Conservation (phyloP, 2,797 vertebrate genomes). For the Karalla daura region DNA sequence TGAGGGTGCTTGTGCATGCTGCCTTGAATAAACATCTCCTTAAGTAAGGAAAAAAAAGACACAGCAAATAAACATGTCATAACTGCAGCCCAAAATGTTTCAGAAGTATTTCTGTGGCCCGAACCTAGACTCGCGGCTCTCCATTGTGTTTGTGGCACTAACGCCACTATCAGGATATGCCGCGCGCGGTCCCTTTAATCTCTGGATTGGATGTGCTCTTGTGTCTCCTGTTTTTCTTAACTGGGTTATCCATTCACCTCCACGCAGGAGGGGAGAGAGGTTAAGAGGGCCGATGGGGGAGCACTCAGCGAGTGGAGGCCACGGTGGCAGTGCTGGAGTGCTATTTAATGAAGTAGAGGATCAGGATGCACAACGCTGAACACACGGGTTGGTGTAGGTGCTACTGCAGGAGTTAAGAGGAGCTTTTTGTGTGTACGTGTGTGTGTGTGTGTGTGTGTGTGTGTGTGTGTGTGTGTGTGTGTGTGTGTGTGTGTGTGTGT, state of each 20-base stretch:
- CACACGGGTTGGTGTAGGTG: constrained; percentile 56
- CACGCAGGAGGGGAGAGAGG: constrained; percentile 53
- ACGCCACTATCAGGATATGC: constrained; percentile 34
- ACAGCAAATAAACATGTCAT: constrained; percentile 45
- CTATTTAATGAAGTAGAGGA: constrained; percentile 81
- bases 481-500: constrained; percentile 27
- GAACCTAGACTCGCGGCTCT: constrained; percentile 10
- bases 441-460: constrained; percentile 35
- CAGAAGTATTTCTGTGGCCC: constrained; percentile 37
- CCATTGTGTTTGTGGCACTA: constrained; percentile 18
- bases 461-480: constrained; percentile 41
- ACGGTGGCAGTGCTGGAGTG: constrained; percentile 70
- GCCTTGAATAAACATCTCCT: constrained; percentile 60
- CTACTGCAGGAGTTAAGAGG: constrained; percentile 47
- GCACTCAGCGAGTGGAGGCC: constrained; percentile 77
- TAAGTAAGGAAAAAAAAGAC: constrained; percentile 26
- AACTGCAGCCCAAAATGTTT: constrained; percentile 30
- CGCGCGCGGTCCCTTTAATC: constrained; percentile 44
- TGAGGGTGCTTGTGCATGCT: constrained; percentile 40
- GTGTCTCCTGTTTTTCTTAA: constrained; percentile 49
- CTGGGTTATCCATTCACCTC: constrained; percentile 70
- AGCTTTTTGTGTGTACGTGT: constrained; percentile 32
- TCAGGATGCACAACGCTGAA: constrained; percentile 64
- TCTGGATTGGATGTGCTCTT: constrained; percentile 46
- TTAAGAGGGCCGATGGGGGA: constrained; percentile 69